Base-by-base conservation (phyloP, 1,140 invertebrate species). In the Ctenoplectra terminalis region DNA sequence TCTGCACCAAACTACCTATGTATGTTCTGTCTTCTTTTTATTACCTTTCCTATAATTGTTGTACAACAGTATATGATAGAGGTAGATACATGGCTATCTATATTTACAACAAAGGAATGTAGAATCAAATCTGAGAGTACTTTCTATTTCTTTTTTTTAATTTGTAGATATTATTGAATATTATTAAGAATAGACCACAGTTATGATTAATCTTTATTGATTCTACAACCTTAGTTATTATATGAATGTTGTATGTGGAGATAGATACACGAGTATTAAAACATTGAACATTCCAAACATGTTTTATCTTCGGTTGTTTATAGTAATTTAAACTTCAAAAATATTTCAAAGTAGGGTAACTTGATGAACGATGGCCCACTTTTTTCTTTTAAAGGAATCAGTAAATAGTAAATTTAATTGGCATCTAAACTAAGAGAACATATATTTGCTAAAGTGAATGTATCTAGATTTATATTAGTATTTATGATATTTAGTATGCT, bases 1-100 rank as follows among this genome's bases (percentile, higher is more conserved):
- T 94, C 93, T 94, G 92, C 93, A 94, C 93, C 93, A 93, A 93
- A 93, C 93, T 94, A 94, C 92, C 92, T 94, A 94, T 94, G 93
- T 94, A 94, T 92, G 91, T 92, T 91, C 90, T 92, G 91, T 92
- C 91, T 92, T 91, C 88, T 92, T 91, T 92, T 92, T 88, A 90
- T 78, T 91, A 89, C 82, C 88, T 86, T 91, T 88, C 85, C 84
- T 82, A 85, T 90, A 85, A 90, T 82, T 85, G 87, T 90, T 87
- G 88, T 85, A 85, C 85, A 79, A 88, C 77, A 84, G 66, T 89
- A 86, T 86, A 60, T 72, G 37, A 90, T 89, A 91, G 81, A 89
- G 87, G 90, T 90, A 90, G 89, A 90, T 84, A 88, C 67, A 73
- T 85, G 75, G 82, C 31, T 78, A 66, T 77, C 29, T 74, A 72